Base-by-base conservation (phyloP, 1,140 invertebrate species). In the Drosophila eugracilis region DNA sequence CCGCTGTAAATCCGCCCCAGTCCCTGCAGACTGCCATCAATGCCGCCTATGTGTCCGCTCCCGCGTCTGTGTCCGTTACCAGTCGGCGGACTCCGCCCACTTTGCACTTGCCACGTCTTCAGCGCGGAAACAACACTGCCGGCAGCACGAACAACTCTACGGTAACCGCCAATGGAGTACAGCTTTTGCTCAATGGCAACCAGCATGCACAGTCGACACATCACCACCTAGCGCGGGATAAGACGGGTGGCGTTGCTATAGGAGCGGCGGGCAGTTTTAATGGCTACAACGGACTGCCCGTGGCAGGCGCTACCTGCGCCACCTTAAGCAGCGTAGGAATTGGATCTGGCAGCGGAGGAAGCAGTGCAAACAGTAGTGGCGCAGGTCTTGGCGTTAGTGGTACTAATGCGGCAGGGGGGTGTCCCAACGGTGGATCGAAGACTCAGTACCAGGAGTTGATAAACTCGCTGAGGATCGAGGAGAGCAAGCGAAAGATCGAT, bases 401-500 rank as follows among this genome's bases (percentile, higher is more conserved):
- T 1, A 21, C 21, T 7, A 57, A 57, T 21, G 28, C 30, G 9
- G 26, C 21, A 9, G 37, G 10, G 15, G 44, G 28, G 5, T 34
- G 28, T 26, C 5, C 21, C 5, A 30, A 44, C n/a, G 32, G 45
- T 17, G 59, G 39, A 24, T 26, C 32, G 24, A 37, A 63, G 0
- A 62, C 63, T 5, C 75, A 85, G 37, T 80, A 89, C 36, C 88
- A 88, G 36, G 90, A 91, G 41, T 75, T 78, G 10, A 71, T 91
- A 28, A 78, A 91, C 54, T 57, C 76, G 14, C 45, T 91, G 58
- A 77, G 78, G 9, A 66, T 91, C 34, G 90, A 91, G 79, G 90
- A 91, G 59, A 71, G 90, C 2, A 80, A 81, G 21, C 67, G 69
- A 0, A 91, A 90, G 36, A 91, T 91, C 15, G 90, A 90, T n/a